Base-by-base conservation (phyloP, 2,797 vertebrate species). In the Sylvilagus floridanus region DNA sequence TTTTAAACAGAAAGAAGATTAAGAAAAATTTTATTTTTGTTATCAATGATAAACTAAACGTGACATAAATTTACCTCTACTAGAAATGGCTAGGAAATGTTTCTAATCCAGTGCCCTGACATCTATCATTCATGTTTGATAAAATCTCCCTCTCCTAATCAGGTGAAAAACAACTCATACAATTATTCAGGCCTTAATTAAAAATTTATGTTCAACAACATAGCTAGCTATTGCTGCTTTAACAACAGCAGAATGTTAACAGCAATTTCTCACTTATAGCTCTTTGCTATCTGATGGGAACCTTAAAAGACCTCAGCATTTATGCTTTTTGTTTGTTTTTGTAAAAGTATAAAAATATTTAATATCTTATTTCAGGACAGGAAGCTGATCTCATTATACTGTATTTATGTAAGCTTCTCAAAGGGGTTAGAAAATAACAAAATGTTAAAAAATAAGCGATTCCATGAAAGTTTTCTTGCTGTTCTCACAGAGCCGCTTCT, bases 121-220 rank as follows among this genome's bases (percentile, higher is more conserved):
- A 75, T 47, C 8, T 87, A 4, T 32, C 26, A 42, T 83, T 75
- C 11, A 92, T 32, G 13, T n/a, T 28, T 79, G 2, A 62, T 22
- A 81, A 5, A 66, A 79, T 4, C 32, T 73, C 32, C 10, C 86
- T 63, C 32, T 90, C 4, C 17, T 85, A 21, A 75, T 5, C 47
- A 71, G 19, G 37, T 54, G 84, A 65, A 26, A 95, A 60, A 52
- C 17, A 47, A 2, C 5, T 92, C 37, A 78, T 0, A 62, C 28
- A 60, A 77, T 47, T 87, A 35, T 78, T 5, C 24, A 95, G 37
- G 4, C n/a, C 30, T 91, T 79, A 35, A 57, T 94, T 88, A 85
- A 81, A 89, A 75, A 14, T 26, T 19, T 22, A 66, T 87, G 13
- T 92, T 95, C 72, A 32, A 65, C 76, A 16, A 90, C 42, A 47